A percentile compares a stretch with the other conserved stretches of the same genome.
phyloP scores from a whole-genome alignment of 2,888 invertebrate genomes.

The Cerceris rybyensis region DNA sequence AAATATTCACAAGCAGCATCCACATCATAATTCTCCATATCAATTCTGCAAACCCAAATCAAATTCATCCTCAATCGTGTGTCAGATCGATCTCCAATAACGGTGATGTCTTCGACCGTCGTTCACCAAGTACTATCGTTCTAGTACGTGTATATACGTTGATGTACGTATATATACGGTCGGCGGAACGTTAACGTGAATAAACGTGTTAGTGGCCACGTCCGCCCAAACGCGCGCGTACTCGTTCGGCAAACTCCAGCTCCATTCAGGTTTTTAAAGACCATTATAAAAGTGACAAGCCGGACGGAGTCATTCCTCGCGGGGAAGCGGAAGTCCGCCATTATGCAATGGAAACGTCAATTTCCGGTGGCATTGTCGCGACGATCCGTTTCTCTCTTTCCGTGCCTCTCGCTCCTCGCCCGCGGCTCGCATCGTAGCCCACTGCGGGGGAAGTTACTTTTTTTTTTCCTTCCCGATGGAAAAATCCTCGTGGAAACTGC shows the following conservation, averaged over 20 bases:
- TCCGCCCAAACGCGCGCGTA: slow-evolving; percentile 45
- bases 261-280: slow-evolving; percentile 72
- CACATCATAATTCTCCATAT: too few relatives aligned
- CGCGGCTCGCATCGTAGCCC: slow-evolving; percentile 12
- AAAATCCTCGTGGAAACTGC: slow-evolving; percentile 13
- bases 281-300: slow-evolving; percentile 72
- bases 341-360: slow-evolving; percentile 80
- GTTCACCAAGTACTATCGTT: too few relatives aligned
- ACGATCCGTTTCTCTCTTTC: slow-evolving; percentile 64
- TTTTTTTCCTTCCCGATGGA: not conserved
- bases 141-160: not conserved
- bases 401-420: slow-evolving; percentile 38
- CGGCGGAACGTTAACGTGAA: slow-evolving; percentile 8
- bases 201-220: slow-evolving; percentile 24
- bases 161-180: not conserved
- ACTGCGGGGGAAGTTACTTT: slow-evolving; percentile 37
- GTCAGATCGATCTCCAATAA: too few relatives aligned
- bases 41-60: too few relatives aligned
- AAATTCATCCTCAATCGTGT: too few relatives aligned
- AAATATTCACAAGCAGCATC: too few relatives aligned
- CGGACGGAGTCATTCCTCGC: slow-evolving; percentile 73
- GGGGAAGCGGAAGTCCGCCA: slow-evolving; percentile 77
- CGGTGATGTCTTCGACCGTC: too few relatives aligned
- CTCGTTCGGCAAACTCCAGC: slow-evolving; percentile 43
- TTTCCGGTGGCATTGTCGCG: slow-evolving; percentile 70